Percentiles rank a stretch among this genome's conserved stretches.
These are phyloP conservation scores for Morpho deidamia DNA, from an alignment of 2,888 invertebrate genomes.

Conservation along the genomic window DNA sequence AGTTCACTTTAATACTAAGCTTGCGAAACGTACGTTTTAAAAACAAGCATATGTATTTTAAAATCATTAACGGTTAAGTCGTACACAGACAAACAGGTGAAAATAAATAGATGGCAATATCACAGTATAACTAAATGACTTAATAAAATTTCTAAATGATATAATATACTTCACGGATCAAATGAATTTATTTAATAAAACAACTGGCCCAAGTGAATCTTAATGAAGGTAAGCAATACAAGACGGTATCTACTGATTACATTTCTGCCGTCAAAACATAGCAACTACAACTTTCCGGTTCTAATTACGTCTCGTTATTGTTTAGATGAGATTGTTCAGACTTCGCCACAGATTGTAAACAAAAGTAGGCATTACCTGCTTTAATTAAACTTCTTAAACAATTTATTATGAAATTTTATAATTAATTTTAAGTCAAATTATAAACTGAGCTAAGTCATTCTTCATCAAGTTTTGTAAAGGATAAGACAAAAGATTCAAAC, in stretches of 20 bases:
- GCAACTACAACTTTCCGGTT: conserved; percentile 29
- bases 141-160: too few relatives aligned
- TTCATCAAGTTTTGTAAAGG: conserved; percentile 21
- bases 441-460: conserved; percentile 30
- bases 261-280: conserved; percentile 47
- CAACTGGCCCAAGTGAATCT: conserved; percentile 51
- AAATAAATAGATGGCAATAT: too few relatives aligned
- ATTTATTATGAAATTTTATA: conserved; percentile 32
- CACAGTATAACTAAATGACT: too few relatives aligned
- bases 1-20: too few relatives aligned
- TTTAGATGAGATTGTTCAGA: conserved; percentile 27
- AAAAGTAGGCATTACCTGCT: conserved; percentile 28
- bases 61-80: too few relatives aligned
- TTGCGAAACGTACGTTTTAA: too few relatives aligned
- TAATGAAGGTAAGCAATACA: conserved; percentile 38
- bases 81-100: too few relatives aligned
- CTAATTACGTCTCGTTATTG: conserved; percentile 23
- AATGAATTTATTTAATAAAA: conserved; percentile 50
- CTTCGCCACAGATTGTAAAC: conserved; percentile 28
- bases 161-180: conserved; percentile 7
- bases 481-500: conserved; percentile 22
- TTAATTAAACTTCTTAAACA: conserved; percentile 33
- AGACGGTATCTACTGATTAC: conserved; percentile 49
- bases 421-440: conserved; percentile 31
- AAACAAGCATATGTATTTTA: too few relatives aligned